These are phyloP conservation scores for Papilio glaucus DNA, from an alignment of 1,140 invertebrate genomes.

Conservation along the genomic window DNA sequence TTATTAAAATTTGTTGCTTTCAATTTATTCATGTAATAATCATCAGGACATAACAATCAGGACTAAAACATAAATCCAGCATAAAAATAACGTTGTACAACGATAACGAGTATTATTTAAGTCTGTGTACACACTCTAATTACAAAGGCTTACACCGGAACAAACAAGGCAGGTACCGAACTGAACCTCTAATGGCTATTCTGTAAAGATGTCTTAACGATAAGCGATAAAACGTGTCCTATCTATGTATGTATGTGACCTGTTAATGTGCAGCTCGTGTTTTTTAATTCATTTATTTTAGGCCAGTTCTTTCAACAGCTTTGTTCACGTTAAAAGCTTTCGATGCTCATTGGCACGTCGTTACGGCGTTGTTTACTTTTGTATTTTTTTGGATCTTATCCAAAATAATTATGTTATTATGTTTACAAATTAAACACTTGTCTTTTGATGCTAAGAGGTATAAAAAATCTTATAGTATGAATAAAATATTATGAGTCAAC, in stretches of 20 bases:
- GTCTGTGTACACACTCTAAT: slow-evolving; percentile 7
- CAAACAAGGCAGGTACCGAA: slow-evolving; percentile 9
- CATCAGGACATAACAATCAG: too few species aligned
- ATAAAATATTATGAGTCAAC: too few species aligned
- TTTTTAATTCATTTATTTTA: slow-evolving; percentile 21
- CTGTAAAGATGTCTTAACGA: slow-evolving; percentile 44
- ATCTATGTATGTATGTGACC: slow-evolving; percentile 37
- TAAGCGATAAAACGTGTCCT: slow-evolving; percentile 52
- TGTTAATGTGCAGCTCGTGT: slow-evolving; percentile 27
- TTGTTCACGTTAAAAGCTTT: slow-evolving; percentile 17
- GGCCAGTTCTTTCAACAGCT: neutral
- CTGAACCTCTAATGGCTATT: neutral
- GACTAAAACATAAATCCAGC: neutral
- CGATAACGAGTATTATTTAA: slow-evolving; percentile 1
- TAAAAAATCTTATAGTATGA: too few species aligned
- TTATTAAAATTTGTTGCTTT: too few species aligned
- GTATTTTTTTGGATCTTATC: neutral
- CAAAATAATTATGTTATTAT: neutral
- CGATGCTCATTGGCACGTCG: neutral
- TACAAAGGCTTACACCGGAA: slow-evolving; percentile 13
- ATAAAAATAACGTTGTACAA: neutral
- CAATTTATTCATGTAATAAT: neutral
- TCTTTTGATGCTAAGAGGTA: neutral
- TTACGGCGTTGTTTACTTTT: neutral
- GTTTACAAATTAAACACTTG: slow-evolving; percentile 2